Evolutionary conservation across 2,797 vertebrate genomes (phyloP).

Genomic region (Melanogrammus aeglefinus): DNA sequence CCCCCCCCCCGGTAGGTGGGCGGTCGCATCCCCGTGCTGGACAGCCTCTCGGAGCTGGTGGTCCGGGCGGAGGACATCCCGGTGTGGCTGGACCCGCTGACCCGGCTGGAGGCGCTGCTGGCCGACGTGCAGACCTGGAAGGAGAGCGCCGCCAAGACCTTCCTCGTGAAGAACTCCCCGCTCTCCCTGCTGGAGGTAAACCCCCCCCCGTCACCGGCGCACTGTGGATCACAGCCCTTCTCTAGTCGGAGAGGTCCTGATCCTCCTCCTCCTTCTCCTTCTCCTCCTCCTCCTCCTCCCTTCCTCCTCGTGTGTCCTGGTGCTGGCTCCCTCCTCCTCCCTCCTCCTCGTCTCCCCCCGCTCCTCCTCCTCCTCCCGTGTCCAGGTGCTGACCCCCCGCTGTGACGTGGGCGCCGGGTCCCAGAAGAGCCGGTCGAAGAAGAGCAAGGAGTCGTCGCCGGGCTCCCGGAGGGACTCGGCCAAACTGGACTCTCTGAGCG

Average conservation of each 20-base stretch:
- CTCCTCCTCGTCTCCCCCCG: too few species aligned
- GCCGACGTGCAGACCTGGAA: slow-evolving; percentile 90
- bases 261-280: neutral
- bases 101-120: slow-evolving; percentile 84
- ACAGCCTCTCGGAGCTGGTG: slow-evolving; percentile 86
- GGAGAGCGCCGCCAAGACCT: slow-evolving; percentile 89
- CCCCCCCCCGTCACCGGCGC: fast-evolving
- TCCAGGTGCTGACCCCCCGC: slow-evolving; percentile 90
- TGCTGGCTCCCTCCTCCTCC: too few species aligned
- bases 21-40: slow-evolving; percentile 88
- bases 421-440: slow-evolving; percentile 85
- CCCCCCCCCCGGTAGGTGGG: slow-evolving; percentile 73
- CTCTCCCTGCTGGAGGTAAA: slow-evolving; percentile 91
- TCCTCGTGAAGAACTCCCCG: slow-evolving; percentile 84
- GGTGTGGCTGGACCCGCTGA: slow-evolving; percentile 82
- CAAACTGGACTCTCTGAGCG: slow-evolving; percentile 83
- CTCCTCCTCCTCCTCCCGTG: slow-evolving; percentile 29
- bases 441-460: slow-evolving; percentile 79
- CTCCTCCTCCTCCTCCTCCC: too few species aligned
- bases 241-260: neutral
- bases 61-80: slow-evolving; percentile 85
- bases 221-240: neutral
- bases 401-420: slow-evolving; percentile 80
- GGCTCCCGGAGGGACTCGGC: slow-evolving; percentile 74
- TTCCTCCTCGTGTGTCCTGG: slow-evolving; percentile 29